A percentile compares a stretch with the other conserved stretches of the same genome.
These are phyloP conservation scores for Mnemiopsis leidyi DNA, from an alignment of 37 sponge, comb jelly and placozoan species.

Conservation along the genomic window DNA sequence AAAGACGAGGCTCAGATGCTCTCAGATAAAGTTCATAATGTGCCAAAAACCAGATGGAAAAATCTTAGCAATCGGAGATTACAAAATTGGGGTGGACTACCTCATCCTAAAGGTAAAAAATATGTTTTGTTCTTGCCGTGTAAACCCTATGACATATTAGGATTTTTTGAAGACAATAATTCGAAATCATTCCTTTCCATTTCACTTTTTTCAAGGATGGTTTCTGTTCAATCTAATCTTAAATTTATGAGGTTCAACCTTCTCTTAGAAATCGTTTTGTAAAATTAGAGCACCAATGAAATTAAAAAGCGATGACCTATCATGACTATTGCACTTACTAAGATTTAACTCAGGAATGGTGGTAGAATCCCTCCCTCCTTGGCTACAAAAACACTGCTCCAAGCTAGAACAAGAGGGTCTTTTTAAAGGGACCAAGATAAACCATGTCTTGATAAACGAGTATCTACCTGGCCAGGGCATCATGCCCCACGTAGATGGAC, in stretches of 20 bases:
- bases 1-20: constrained; percentile 74
- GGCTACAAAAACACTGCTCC: constrained; percentile 72
- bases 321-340: too few species aligned
- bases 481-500: constrained; percentile 97
- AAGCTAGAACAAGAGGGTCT: constrained; percentile 68
- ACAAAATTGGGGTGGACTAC: constrained; percentile 94
- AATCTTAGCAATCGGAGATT: constrained; percentile 79
- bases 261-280: too few species aligned
- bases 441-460: constrained; percentile 96
- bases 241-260: too few species aligned
- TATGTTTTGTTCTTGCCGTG: too few species aligned
- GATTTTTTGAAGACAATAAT: too few species aligned
- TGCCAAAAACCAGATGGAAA: constrained; percentile 93
- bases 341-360: constrained; percentile 69
- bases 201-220: too few species aligned
- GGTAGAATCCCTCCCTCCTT: constrained; percentile 69
- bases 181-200: too few species aligned
- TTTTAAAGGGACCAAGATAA: constrained; percentile 74
- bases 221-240: too few species aligned
- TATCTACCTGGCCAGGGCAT: constrained; percentile 96
- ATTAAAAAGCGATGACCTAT: too few species aligned
- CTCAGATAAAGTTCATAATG: constrained; percentile 78
- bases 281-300: too few species aligned
- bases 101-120: constrained; percentile 69
- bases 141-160: too few species aligned